Evolutionary conservation across 2,797 vertebrate species (phyloP).

Genomic region (Gadopsis marmoratus): DNA sequence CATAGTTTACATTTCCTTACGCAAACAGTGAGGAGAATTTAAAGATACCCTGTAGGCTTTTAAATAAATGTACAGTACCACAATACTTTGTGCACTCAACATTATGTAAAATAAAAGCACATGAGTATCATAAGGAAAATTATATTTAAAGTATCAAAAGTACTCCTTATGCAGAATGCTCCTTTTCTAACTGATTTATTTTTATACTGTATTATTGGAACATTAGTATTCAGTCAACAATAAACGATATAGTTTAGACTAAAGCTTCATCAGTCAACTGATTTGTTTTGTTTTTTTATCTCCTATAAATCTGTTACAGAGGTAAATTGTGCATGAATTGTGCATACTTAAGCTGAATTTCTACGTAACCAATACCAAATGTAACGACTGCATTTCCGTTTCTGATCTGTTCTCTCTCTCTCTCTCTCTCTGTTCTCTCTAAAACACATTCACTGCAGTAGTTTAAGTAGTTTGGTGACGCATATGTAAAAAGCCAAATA

Average conservation of each 20-base stretch:
- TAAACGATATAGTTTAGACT: neutral
- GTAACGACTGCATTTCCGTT: neutral
- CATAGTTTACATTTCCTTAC: too few relatives aligned
- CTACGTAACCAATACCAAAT: neutral
- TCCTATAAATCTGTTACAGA: neutral
- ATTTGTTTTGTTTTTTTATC: neutral
- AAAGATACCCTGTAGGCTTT: too few relatives aligned
- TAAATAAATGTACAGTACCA: too few relatives aligned
- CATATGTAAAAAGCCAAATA: neutral
- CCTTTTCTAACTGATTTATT: neutral
- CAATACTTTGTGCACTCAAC: neutral
- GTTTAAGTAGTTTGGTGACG: neutral
- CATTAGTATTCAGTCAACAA: neutral
- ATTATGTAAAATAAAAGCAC: neutral
- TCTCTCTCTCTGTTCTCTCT: conserved; percentile 9
- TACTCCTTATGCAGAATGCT: neutral
- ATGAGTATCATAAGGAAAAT: neutral
- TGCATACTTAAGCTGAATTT: neutral
- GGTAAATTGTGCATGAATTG: neutral
- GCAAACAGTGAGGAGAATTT: too few relatives aligned
- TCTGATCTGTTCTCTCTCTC: conserved; percentile 2
- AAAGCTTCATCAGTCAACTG: too few relatives aligned
- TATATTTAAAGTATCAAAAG: neutral
- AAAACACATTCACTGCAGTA: neutral
- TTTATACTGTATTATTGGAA: neutral